Evolutionary conservation across 2,888 invertebrate species (phyloP).

Genomic region (Hydrotaea diabolus): DNA sequence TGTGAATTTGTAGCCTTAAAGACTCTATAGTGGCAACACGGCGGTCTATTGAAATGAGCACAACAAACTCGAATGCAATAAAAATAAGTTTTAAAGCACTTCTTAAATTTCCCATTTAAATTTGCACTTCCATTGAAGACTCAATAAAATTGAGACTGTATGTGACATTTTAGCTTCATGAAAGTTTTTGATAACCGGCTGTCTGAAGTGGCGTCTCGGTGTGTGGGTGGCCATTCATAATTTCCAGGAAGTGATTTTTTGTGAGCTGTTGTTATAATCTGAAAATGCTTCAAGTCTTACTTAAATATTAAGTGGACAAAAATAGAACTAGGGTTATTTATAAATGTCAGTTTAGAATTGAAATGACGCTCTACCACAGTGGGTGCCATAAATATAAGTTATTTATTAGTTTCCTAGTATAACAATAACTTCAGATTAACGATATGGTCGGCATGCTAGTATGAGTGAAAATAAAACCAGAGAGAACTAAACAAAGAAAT

Average conservation of each 20-base stretch:
- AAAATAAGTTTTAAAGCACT: not conserved
- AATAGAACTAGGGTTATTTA: too few species aligned
- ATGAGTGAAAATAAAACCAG: too few species aligned
- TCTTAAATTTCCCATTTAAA: not conserved
- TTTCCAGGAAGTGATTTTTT: not conserved
- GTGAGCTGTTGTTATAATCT: not conserved
- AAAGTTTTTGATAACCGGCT: not conserved
- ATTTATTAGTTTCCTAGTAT: too few species aligned
- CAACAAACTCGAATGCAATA: conserved; percentile 1
- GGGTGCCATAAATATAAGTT: too few species aligned
- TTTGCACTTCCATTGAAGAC: not conserved
- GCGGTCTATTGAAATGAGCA: not conserved
- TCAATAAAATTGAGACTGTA: not conserved
- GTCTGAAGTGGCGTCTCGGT: not conserved
- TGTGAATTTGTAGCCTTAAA: not conserved
- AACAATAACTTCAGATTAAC: too few species aligned
- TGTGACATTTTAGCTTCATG: not conserved
- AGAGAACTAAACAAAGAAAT: too few species aligned
- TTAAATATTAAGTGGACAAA: too few species aligned
- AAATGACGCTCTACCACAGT: too few species aligned
- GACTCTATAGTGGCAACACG: not conserved
- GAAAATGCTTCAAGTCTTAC: not conserved
- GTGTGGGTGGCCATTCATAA: not conserved
- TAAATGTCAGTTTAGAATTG: too few species aligned
- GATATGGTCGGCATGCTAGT: too few species aligned